phyloP scores from a whole-genome alignment of 2,888 invertebrate genomes.

The Craniophora ligustri region DNA sequence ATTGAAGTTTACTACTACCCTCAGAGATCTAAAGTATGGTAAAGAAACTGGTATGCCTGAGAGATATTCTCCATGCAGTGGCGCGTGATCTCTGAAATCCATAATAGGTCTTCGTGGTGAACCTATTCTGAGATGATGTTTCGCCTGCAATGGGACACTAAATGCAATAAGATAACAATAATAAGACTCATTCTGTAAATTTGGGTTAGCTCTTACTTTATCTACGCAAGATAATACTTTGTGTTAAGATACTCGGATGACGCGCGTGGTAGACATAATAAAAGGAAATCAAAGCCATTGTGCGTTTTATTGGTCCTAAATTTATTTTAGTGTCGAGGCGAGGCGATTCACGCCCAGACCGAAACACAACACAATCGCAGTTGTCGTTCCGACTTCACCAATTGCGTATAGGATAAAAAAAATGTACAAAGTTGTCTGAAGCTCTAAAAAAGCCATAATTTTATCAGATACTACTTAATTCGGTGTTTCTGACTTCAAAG shows the following conservation, averaged over 20 bases:
- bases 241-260: conserved; percentile 54
- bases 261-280: conserved; percentile 72
- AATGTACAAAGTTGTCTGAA: conserved; percentile 7
- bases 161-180: too few relatives aligned
- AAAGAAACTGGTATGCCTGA: too few relatives aligned
- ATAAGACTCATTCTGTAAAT: too few relatives aligned
- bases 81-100: too few relatives aligned
- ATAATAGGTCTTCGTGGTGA: too few relatives aligned
- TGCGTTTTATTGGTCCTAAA: conserved; percentile 75
- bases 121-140: too few relatives aligned
- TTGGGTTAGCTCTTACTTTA: too few relatives aligned
- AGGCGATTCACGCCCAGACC: conserved; percentile 46
- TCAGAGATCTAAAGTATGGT: too few relatives aligned
- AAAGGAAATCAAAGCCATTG: conserved; percentile 78
- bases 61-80: too few relatives aligned
- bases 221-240: too few relatives aligned
- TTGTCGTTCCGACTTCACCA: conserved; percentile 15
- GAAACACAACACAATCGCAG: conserved; percentile 40
- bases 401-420: conserved; percentile 36
- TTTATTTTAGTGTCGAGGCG: conserved; percentile 70
- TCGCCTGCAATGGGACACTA: too few relatives aligned
- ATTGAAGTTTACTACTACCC: too few relatives aligned
- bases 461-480: conserved; percentile 31
- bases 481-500: conserved; percentile 36
- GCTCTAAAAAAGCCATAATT: conserved; percentile 25